These are phyloP conservation scores for Chondrosia reniformis DNA, from an alignment of 37 sponge, comb jelly and placozoan species.

Conservation along the genomic window DNA sequence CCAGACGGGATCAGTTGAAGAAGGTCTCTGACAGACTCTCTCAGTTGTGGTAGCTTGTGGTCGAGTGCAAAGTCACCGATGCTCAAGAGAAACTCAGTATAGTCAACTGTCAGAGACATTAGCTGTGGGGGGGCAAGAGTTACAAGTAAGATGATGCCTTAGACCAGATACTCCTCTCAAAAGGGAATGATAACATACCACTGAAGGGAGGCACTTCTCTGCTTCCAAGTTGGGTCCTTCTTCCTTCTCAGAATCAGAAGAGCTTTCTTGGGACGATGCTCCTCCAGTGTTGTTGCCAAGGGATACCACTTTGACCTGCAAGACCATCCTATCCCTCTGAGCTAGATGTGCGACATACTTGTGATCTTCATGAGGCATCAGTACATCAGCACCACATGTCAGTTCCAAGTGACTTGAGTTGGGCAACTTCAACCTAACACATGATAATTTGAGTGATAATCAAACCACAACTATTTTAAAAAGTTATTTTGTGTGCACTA, in stretches of 20 bases:
- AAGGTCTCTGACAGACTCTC: slow-evolving; percentile 59
- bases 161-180: not conserved
- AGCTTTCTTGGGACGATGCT: slow-evolving; percentile 57
- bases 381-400: slow-evolving; percentile 68
- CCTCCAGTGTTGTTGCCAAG: slow-evolving; percentile 19
- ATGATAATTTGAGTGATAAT: not conserved
- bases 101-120: slow-evolving; percentile 37
- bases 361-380: slow-evolving; percentile 62
- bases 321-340: slow-evolving; percentile 65
- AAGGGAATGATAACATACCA: slow-evolving; percentile 42
- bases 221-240: slow-evolving; percentile 75
- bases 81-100: slow-evolving; percentile 49
- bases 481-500: too few relatives aligned
- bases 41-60: slow-evolving; percentile 33
- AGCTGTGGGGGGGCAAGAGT: slow-evolving; percentile 25
- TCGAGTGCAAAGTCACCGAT: slow-evolving; percentile 76
- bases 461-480: too few relatives aligned
- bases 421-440: slow-evolving; percentile 50
- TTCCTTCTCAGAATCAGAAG: slow-evolving; percentile 65
- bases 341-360: slow-evolving; percentile 58
- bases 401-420: slow-evolving; percentile 56
- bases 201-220: slow-evolving; percentile 75
- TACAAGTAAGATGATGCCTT: not conserved
- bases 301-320: slow-evolving; percentile 28
- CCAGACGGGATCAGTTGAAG: slow-evolving; percentile 77